A percentile compares a stretch with the other conserved stretches of the same genome.
These are phyloP conservation scores for Coregonus ussuriensis DNA, from an alignment of 2,797 vertebrate species.

Conservation along the genomic window DNA sequence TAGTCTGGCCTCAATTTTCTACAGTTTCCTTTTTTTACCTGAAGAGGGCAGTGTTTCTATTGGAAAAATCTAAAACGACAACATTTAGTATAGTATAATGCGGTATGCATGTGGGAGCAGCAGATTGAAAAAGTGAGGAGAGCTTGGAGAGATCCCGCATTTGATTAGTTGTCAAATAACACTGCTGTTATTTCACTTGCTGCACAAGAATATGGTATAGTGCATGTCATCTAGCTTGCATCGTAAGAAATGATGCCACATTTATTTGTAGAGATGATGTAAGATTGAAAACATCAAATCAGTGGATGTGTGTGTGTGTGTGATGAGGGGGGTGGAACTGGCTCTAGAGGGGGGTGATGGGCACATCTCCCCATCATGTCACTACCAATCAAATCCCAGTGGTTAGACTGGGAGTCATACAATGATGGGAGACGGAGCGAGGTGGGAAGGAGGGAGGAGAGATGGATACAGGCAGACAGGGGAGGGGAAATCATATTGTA, in stretches of 20 bases:
- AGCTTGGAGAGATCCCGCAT: not conserved
- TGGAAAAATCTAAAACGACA: not conserved
- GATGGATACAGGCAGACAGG: not conserved
- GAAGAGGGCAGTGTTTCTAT: constrained; percentile 42
- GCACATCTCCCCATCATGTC: no score
- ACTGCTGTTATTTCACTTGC: not conserved
- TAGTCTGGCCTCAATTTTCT: constrained; percentile 8
- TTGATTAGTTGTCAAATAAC: no score
- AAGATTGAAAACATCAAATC: no score
- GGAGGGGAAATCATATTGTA: not conserved
- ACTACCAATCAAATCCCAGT: no score
- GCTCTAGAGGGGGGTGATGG: no score
- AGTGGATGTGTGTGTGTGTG: no score
- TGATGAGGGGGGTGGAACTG: no score
- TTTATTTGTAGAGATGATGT: no score
- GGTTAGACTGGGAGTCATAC: no score
- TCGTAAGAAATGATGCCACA: no score
- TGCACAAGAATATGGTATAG: not conserved
- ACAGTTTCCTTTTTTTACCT: constrained; percentile 6
- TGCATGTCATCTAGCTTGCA: not conserved
- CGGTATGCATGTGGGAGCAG: not conserved
- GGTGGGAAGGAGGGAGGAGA: no score
- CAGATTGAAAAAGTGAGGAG: not conserved
- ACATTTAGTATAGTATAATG: not conserved
- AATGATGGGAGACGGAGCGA: no score